Evolutionary conservation across 2,888 invertebrate genomes (phyloP).

Genomic region (Danaus chrysippus): DNA sequence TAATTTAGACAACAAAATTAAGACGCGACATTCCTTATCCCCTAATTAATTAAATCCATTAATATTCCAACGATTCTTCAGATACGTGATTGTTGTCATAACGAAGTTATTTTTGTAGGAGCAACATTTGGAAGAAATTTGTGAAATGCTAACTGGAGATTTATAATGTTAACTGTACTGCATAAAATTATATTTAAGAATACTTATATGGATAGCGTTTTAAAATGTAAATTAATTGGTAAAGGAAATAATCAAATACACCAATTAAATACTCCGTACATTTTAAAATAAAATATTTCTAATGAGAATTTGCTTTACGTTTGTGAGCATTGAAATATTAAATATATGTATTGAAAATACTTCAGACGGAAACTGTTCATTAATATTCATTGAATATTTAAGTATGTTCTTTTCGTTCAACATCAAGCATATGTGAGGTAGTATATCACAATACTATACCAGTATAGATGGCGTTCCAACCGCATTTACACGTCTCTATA

Average conservation of each 20-base stretch:
- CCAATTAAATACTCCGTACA: no score
- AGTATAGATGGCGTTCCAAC: constrained; percentile 13
- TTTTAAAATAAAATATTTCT: no score
- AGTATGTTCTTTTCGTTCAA: neutral
- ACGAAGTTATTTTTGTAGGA: neutral
- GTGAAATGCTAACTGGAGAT: neutral
- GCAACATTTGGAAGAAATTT: neutral
- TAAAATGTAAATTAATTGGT: no score
- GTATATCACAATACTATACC: neutral
- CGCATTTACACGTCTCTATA: constrained; percentile 25
- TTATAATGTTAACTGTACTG: neutral
- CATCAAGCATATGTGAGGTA: neutral
- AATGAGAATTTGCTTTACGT: neutral
- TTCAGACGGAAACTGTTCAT: neutral
- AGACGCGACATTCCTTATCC: constrained; percentile 17
- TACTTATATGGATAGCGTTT: neutral
- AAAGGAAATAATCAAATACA: no score
- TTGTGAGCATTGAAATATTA: no score
- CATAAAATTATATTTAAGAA: neutral
- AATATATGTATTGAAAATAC: neutral
- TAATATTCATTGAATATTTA: neutral
- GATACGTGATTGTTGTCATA: constrained; percentile 22
- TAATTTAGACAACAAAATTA: constrained; percentile 28
- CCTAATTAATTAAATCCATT: constrained; percentile 27
- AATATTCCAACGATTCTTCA: constrained; percentile 24